These are phyloP conservation scores for Ericerus pela DNA, from an alignment of 1,140 invertebrate genomes.

Conservation along the genomic window DNA sequence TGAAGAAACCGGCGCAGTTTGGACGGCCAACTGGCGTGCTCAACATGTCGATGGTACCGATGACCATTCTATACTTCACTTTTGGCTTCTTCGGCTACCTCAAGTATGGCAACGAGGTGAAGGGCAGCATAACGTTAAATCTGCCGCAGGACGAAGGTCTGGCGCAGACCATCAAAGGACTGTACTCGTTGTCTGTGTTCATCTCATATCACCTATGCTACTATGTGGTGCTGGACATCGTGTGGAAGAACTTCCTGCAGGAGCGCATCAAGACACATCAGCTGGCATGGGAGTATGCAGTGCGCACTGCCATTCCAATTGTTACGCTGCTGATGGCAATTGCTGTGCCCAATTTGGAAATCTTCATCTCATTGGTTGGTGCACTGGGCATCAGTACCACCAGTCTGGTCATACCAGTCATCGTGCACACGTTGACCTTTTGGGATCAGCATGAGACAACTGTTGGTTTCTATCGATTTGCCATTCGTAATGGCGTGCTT, in stretches of 20 bases:
- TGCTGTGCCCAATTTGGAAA: constrained; percentile 17
- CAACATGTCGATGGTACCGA: constrained; percentile 34
- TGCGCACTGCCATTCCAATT: neutral
- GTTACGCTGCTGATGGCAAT: constrained; percentile 14
- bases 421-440: constrained; percentile 39
- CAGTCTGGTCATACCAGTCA: constrained; percentile 14
- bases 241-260: constrained; percentile 30
- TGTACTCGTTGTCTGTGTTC: constrained; percentile 40
- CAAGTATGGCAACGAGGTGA: constrained; percentile 32
- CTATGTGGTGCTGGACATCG: constrained; percentile 44
- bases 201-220: constrained; percentile 43
- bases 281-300: constrained; percentile 10
- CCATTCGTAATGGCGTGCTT: neutral
- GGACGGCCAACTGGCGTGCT: constrained; percentile 33
- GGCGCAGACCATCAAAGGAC: constrained; percentile 35
- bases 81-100: constrained; percentile 40
- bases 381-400: constrained; percentile 14
- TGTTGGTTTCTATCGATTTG: neutral
- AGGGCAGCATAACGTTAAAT: constrained; percentile 31
- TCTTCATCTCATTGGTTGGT: constrained; percentile 19
- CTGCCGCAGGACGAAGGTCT: constrained; percentile 30
- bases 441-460: constrained; percentile 34
- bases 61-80: constrained; percentile 32
- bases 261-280: neutral
- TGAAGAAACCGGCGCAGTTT: constrained; percentile 34